phyloP scores from a whole-genome alignment of 37 sponge, comb jelly and placozoan species.

The Chondrilla cf. caribensis region DNA sequence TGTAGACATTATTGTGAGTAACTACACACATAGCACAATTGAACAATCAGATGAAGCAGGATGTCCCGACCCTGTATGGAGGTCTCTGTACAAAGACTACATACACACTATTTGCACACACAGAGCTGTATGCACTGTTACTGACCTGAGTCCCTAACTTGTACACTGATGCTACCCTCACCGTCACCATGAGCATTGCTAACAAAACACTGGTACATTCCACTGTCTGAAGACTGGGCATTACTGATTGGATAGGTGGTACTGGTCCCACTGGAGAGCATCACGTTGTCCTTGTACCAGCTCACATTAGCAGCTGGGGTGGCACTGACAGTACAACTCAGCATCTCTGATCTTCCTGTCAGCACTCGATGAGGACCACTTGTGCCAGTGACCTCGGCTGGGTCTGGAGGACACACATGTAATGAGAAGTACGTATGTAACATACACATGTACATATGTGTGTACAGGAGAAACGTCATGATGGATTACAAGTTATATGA shows the following conservation, averaged over 20 bases:
- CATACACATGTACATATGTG: too few relatives aligned
- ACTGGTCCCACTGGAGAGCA: not conserved
- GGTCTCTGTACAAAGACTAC: too few relatives aligned
- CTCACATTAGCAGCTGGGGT: slow-evolving; percentile 7
- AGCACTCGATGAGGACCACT: slow-evolving; percentile 10
- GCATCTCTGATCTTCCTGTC: not conserved
- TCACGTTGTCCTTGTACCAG: slow-evolving; percentile 49
- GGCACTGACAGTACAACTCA: slow-evolving; percentile 33
- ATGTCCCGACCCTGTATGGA: too few relatives aligned
- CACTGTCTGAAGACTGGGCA: slow-evolving; percentile 17
- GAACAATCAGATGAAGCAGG: too few relatives aligned
- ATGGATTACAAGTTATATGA: too few relatives aligned
- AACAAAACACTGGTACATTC: slow-evolving; percentile 65
- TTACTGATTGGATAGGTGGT: not conserved
- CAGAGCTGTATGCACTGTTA: not conserved
- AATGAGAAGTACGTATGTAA: not conserved
- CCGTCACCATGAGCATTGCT: slow-evolving; percentile 8
- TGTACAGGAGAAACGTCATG: too few relatives aligned
- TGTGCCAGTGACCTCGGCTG: slow-evolving; percentile 9
- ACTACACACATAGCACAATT: too few relatives aligned
- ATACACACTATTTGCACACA: too few relatives aligned
- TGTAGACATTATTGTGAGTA: too few relatives aligned
- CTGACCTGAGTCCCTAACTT: slow-evolving; percentile 46
- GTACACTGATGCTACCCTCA: slow-evolving; percentile 24
- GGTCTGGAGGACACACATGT: slow-evolving; percentile 23